Conservation (phyloP, 2,797 vertebrate genomes). For the Sparus aurata region DNA sequence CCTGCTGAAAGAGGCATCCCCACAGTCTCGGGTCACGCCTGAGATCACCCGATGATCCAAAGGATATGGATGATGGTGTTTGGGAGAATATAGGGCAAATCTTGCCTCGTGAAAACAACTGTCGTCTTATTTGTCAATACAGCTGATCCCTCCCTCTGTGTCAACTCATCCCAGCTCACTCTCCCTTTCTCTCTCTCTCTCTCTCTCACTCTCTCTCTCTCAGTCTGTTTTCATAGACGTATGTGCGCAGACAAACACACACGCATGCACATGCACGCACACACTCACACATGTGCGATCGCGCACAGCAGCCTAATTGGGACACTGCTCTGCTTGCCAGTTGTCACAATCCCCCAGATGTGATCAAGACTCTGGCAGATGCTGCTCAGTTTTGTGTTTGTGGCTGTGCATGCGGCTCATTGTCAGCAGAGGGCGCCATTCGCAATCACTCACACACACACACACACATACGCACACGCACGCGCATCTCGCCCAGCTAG, state of each 20-base stretch:
- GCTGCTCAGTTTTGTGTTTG: conserved; percentile 39
- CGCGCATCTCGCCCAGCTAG: conserved; percentile 65
- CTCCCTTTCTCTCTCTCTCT: neutral
- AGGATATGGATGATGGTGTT: neutral
- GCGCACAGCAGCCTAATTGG: conserved; percentile 40
- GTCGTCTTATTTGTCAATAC: conserved; percentile 49
- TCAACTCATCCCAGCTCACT: neutral
- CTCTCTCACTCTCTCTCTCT: neutral
- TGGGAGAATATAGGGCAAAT: conserved; percentile 1
- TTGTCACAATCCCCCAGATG: conserved; percentile 58
- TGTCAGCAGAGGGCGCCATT: conserved; percentile 54
- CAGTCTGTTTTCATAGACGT: neutral
- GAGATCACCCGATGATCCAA: neutral
- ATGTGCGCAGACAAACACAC: neutral
- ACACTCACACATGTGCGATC: neutral
- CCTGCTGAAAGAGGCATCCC: neutral
- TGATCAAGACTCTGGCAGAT: conserved; percentile 39
- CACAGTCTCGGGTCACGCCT: too few relatives aligned
- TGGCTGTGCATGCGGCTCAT: neutral
- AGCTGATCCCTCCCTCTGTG: conserved; percentile 36
- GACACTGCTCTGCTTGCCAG: conserved; percentile 30
- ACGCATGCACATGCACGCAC: too few relatives aligned
- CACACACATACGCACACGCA: neutral
- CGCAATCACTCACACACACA: neutral
- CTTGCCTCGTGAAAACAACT: conserved; percentile 37